Conservation (phyloP, 2,888 invertebrate species). For the Drosophila limbata region DNA sequence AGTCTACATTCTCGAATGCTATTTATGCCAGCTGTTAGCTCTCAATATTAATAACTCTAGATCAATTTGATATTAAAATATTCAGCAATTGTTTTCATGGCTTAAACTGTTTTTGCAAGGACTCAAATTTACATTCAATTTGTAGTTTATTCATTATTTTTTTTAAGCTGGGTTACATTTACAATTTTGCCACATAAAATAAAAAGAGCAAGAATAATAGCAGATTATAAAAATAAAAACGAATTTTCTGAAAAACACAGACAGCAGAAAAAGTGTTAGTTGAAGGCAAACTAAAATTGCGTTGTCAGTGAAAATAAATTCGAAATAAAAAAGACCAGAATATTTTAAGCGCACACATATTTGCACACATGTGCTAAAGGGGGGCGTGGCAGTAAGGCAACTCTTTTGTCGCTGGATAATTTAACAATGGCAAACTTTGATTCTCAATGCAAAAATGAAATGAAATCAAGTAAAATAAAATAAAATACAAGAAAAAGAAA, state of each 20-base stretch:
- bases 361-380: not conserved
- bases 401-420: constrained; percentile 63
- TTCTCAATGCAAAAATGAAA: constrained; percentile 30
- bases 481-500: constrained; percentile 19
- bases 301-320: constrained; percentile 74
- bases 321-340: constrained; percentile 33
- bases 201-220: not conserved
- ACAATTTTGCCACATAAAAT: constrained; percentile 15
- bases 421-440: constrained; percentile 67
- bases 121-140: constrained; percentile 12
- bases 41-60: not conserved
- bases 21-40: not conserved
- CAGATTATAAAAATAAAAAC: constrained; percentile 13
- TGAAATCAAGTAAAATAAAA: constrained; percentile 12
- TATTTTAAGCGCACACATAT: constrained; percentile 32
- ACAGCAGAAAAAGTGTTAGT: not conserved
- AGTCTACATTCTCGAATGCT: not conserved
- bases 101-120: not conserved
- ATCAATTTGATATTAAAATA: not conserved
- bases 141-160: constrained; percentile 18
- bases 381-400: constrained; percentile 61
- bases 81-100: not conserved
- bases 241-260: constrained; percentile 5
- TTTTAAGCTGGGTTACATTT: constrained; percentile 18
- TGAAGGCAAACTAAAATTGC: constrained; percentile 68